These are phyloP conservation scores for Morone saxatilis DNA, from an alignment of 2,113 vertebrate species.

Conservation along the genomic window DNA sequence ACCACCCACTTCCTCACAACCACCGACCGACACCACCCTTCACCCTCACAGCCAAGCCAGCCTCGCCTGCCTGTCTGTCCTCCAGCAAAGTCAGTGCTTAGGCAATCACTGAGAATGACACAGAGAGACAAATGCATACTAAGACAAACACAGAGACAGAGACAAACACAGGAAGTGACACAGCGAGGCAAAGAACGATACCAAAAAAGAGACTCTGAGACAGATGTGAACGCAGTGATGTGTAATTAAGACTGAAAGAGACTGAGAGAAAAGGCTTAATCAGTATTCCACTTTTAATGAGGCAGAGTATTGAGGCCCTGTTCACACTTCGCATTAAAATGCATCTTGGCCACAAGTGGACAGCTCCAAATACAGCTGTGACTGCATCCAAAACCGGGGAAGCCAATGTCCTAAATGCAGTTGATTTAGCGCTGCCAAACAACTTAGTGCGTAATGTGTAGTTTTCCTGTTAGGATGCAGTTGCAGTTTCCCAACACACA, in stretches of 20 bases:
- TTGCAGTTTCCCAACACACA: conserved; percentile 29
- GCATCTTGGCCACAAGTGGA: conserved; percentile 49
- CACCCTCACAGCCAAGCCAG: conserved; percentile 75
- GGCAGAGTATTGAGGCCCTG: conserved; percentile 50
- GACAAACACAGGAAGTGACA: conserved; percentile 59
- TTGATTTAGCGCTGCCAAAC: conserved; percentile 47
- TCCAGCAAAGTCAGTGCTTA: conserved; percentile 78
- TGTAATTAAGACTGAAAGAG: conserved; percentile 61
- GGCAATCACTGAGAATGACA: conserved; percentile 74
- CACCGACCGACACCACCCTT: conserved; percentile 60
- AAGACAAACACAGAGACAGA: conserved; percentile 57
- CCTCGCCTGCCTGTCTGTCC: conserved; percentile 76
- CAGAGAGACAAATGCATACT: conserved; percentile 64
- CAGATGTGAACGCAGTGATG: conserved; percentile 44
- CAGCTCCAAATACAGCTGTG: conserved; percentile 55
- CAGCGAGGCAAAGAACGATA: conserved; percentile 51
- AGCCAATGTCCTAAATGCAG: conserved; percentile 33
- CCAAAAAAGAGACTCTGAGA: conserved; percentile 68
- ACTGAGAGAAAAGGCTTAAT: conserved; percentile 56
- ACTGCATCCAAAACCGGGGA: conserved; percentile 39
- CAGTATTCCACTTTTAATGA: conserved; percentile 66
- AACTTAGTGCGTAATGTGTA: conserved; percentile 26
- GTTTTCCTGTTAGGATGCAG: conserved; percentile 36
- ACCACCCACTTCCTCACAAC: conserved; percentile 32
- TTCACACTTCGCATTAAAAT: conserved; percentile 75